Evolutionary conservation across 92 coral and sea anemone species (phyloP).

Genomic region (Paramuricea clavata): DNA sequence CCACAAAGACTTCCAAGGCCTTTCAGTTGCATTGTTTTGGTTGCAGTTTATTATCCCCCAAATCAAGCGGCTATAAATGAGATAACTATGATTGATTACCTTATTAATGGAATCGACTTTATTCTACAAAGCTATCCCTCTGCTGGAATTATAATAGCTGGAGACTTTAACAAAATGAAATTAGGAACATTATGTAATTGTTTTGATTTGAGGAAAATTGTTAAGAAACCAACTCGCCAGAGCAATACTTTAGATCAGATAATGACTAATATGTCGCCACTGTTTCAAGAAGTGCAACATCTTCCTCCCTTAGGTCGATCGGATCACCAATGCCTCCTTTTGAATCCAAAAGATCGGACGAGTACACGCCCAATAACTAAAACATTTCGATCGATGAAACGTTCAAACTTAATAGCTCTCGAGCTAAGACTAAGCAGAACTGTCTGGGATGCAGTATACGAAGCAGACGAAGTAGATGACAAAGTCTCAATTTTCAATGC

Average conservation of each 20-base stretch:
- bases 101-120: constrained; percentile 32
- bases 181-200: not conserved
- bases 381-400: not conserved
- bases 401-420: constrained; percentile 15
- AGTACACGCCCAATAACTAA: not conserved
- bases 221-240: constrained; percentile 38
- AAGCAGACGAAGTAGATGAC: constrained; percentile 1
- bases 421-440: not conserved
- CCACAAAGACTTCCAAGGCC: constrained; percentile 45
- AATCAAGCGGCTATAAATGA: constrained; percentile 16
- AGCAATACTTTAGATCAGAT: constrained; percentile 47
- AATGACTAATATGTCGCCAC: not conserved
- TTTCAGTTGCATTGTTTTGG: constrained; percentile 40
- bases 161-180: constrained; percentile 30
- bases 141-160: constrained; percentile 50
- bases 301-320: constrained; percentile 23
- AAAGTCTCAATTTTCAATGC: constrained; percentile 18
- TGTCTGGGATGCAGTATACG: constrained; percentile 19
- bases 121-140: constrained; percentile 40
- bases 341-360: not conserved
- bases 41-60: constrained; percentile 44
- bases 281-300: constrained; percentile 12
- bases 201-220: not conserved
- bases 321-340: constrained; percentile 25
- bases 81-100: constrained; percentile 36